These are phyloP conservation scores for Nymphalis urticae DNA, from an alignment of 2,888 invertebrate genomes.

Conservation along the genomic window DNA sequence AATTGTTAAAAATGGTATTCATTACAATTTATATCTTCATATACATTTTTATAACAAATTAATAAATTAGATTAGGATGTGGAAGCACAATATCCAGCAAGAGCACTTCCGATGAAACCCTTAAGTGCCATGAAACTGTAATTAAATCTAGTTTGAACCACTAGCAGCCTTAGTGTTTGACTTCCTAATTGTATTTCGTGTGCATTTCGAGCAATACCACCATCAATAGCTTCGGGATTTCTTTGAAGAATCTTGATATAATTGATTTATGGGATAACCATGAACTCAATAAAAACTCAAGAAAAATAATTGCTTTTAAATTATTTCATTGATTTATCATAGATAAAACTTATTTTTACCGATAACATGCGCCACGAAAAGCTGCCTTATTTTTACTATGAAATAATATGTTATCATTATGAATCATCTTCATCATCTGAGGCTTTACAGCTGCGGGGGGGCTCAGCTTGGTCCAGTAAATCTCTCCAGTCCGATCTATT, in stretches of 20 bases:
- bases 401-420: too few species aligned
- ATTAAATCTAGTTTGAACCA: conserved; percentile 46
- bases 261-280: background rate
- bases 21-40: too few species aligned
- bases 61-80: conserved; percentile 5
- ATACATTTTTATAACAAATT: background rate
- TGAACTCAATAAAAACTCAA: too few species aligned
- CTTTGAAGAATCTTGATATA: background rate
- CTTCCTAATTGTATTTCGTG: conserved; percentile 46
- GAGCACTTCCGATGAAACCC: conserved; percentile 16
- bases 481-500: too few species aligned
- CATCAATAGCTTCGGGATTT: conserved; percentile 11
- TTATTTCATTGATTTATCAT: background rate
- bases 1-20: too few species aligned
- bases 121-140: conserved; percentile 45
- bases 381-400: too few species aligned
- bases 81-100: conserved; percentile 14
- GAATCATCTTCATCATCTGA: too few species aligned
- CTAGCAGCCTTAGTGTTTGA: conserved; percentile 40
- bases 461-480: too few species aligned
- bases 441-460: too few species aligned
- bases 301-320: background rate
- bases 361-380: too few species aligned
- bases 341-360: too few species aligned
- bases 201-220: conserved; percentile 32